These are phyloP conservation scores for Patagioenas fasciata DNA, from an alignment of 2,113 vertebrate species.

Conservation along the genomic window DNA sequence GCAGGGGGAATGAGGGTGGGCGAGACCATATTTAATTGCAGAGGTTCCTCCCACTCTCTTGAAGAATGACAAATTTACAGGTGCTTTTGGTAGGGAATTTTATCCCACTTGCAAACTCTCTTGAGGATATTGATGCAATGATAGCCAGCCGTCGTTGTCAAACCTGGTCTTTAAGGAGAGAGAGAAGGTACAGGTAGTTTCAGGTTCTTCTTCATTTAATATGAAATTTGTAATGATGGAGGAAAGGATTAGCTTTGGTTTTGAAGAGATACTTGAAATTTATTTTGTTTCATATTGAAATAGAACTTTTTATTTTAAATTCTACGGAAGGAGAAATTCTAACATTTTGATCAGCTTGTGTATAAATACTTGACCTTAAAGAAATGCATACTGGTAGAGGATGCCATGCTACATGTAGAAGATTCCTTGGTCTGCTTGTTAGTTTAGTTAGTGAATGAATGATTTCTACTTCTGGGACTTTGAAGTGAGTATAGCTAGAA, in stretches of 20 bases:
- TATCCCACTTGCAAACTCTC: neutral
- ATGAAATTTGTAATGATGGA: neutral
- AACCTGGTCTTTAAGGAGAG: neutral
- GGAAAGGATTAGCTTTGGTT: neutral
- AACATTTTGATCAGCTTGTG: neutral
- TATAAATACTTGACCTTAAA: neutral
- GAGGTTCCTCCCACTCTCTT: fast-evolving
- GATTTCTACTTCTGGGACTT: neutral
- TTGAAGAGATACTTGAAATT: neutral
- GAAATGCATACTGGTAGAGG: neutral
- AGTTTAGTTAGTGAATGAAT: neutral
- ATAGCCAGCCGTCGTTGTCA: neutral
- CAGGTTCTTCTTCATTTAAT: neutral
- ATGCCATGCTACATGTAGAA: neutral
- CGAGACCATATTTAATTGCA: neutral
- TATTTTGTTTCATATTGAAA: neutral
- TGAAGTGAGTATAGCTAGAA: neutral
- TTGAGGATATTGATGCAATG: neutral
- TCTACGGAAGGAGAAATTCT: neutral
- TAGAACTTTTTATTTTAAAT: neutral
- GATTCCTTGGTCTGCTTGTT: neutral
- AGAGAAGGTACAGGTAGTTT: neutral
- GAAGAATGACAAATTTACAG: neutral
- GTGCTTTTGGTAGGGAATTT: neutral
- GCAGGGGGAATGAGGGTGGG: fast-evolving